Evolutionary conservation across 2,797 vertebrate genomes (phyloP).

Genomic region (Zonotrichia albicollis): DNA sequence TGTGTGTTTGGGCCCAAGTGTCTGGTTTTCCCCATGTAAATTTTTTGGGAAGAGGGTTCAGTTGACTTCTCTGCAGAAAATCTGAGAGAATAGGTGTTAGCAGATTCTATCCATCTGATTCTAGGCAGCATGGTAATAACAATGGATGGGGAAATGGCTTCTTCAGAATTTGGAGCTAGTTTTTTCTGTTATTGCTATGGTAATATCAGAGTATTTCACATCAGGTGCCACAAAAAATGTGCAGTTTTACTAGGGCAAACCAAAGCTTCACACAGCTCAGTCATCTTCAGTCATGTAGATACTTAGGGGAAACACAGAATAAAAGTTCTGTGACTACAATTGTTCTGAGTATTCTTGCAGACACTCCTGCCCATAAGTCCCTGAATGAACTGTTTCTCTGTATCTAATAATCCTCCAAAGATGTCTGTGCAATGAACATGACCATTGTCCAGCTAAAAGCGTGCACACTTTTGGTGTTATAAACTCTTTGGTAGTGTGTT

Average conservation of each 20-base stretch:
- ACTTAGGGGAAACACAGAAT: not conserved
- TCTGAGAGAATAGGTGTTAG: not conserved
- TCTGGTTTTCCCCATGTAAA: not conserved
- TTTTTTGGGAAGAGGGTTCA: not conserved
- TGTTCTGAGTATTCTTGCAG: not conserved
- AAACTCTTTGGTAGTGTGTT: not conserved
- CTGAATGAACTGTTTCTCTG: not conserved
- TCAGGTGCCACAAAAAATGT: not conserved
- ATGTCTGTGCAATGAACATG: not conserved
- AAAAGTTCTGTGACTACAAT: not conserved
- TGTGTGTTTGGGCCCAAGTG: not conserved
- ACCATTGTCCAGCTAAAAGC: not conserved
- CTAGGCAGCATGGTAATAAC: not conserved
- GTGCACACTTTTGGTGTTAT: not conserved
- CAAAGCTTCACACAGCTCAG: not conserved
- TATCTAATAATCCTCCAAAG: not conserved
- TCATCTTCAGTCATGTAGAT: not conserved
- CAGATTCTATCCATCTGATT: not conserved
- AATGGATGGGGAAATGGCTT: not conserved
- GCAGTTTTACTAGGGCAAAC: not conserved
- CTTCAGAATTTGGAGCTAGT: not conserved
- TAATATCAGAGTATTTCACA: not conserved
- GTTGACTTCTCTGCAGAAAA: not conserved
- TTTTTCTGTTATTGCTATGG: not conserved
- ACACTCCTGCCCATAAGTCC: not conserved